These are phyloP conservation scores for Basileuterus tristriatus DNA, from an alignment of 2,797 vertebrate species.

Conservation along the genomic window DNA sequence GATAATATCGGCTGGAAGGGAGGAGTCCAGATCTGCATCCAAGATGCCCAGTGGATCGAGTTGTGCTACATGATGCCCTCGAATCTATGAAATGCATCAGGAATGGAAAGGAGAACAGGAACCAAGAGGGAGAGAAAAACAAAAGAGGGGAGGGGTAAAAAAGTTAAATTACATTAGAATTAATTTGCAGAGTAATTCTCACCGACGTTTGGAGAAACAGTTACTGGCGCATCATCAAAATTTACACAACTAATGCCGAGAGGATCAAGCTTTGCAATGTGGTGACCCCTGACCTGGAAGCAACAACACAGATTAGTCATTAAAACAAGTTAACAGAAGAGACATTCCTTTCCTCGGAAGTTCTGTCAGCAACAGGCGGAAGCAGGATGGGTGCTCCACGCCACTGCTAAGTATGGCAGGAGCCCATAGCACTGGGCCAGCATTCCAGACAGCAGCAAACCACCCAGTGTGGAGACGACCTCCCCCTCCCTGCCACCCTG, in stretches of 20 bases:
- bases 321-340: constrained; percentile 41
- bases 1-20: constrained; percentile 96
- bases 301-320: constrained; percentile 80
- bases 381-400: neutral
- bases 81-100: constrained; percentile 88
- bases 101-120: constrained; percentile 62
- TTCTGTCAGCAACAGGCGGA: neutral
- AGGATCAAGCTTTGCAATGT: constrained; percentile 94
- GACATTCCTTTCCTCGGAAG: neutral
- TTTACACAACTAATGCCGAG: constrained; percentile 99
- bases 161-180: constrained; percentile 87
- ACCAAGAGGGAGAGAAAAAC: constrained; percentile 64
- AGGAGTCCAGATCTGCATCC: constrained; percentile 99
- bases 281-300: constrained; percentile 95
- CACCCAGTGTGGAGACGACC: neutral
- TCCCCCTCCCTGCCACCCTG: neutral
- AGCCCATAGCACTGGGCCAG: neutral
- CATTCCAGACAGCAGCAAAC: neutral
- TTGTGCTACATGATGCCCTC: constrained; percentile 98
- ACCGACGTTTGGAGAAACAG: constrained; percentile 92
- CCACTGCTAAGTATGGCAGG: neutral
- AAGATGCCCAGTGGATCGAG: constrained; percentile 99
- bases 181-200: constrained; percentile 84
- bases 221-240: constrained; percentile 95
- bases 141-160: constrained; percentile 77